A percentile compares a stretch with the other conserved stretches of the same genome.
Evolutionary conservation across 2,888 invertebrate genomes (phyloP).

Genomic region (Labia minor): DNA sequence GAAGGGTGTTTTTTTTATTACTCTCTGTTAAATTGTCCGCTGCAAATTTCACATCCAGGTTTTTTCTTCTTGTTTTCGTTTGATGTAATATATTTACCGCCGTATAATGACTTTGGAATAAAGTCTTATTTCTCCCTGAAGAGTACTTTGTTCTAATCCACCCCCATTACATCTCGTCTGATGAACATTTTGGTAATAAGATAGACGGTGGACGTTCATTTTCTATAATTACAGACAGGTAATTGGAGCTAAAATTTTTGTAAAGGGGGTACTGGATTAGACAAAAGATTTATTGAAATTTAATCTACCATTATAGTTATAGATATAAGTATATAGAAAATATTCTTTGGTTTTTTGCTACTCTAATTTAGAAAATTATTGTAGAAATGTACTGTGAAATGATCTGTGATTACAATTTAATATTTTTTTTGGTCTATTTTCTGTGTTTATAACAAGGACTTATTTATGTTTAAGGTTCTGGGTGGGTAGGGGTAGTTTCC

Average conservation of each 20-base stretch:
- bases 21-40: conserved; percentile 7
- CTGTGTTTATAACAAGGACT: too few relatives aligned
- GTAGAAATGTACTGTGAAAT: too few relatives aligned
- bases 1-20: not conserved
- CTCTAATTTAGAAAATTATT: too few relatives aligned
- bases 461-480: too few relatives aligned
- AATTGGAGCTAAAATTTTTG: not conserved
- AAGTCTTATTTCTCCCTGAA: conserved; percentile 2
- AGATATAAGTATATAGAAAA: too few relatives aligned
- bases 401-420: too few relatives aligned
- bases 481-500: too few relatives aligned
- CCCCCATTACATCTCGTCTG: not conserved
- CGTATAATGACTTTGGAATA: not conserved
- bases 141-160: not conserved
- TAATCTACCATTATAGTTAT: too few relatives aligned
- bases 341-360: too few relatives aligned
- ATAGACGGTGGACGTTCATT: not conserved
- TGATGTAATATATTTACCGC: not conserved
- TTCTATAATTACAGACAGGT: conserved; percentile 13
- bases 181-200: not conserved
- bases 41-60: not conserved
- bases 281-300: too few relatives aligned
- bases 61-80: not conserved
- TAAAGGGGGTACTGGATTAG: too few relatives aligned
- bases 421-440: too few relatives aligned